Conservation (phyloP, 92 coral and sea anemone genomes). For the Umimayanthus chanpuru region DNA sequence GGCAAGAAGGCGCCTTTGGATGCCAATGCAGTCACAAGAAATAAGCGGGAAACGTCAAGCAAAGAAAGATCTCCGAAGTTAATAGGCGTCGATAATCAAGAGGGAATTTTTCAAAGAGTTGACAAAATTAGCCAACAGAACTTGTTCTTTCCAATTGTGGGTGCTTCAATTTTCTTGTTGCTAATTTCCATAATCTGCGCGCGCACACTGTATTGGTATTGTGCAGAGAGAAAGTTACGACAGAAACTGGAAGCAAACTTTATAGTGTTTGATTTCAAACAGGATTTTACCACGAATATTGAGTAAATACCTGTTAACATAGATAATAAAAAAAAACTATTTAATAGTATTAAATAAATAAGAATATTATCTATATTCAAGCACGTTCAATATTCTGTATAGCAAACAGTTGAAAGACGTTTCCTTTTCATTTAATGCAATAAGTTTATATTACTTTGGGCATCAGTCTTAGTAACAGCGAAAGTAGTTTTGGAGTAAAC, state of each 20-base stretch:
- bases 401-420: too few relatives aligned
- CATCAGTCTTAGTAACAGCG: too few relatives aligned
- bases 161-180: neutral
- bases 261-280: neutral
- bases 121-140: neutral
- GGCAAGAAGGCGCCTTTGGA: neutral
- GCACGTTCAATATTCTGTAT: too few relatives aligned
- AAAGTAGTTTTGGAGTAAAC: too few relatives aligned
- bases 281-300: neutral
- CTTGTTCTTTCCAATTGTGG: conserved; percentile 13
- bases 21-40: neutral
- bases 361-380: too few relatives aligned
- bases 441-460: too few relatives aligned
- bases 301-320: neutral
- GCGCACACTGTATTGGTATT: conserved; percentile 13
- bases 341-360: too few relatives aligned
- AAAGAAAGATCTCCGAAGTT: neutral
- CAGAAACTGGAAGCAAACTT: conserved; percentile 12
- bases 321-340: neutral
- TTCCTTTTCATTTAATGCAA: neutral
- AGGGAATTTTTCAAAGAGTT: neutral
- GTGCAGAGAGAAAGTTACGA: conserved; percentile 1
- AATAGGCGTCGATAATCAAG: neutral
- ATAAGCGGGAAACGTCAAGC: neutral
- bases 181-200: neutral